phyloP scores from a whole-genome alignment of 2,113 vertebrate species.

The Acanthochromis polyacanthus region DNA sequence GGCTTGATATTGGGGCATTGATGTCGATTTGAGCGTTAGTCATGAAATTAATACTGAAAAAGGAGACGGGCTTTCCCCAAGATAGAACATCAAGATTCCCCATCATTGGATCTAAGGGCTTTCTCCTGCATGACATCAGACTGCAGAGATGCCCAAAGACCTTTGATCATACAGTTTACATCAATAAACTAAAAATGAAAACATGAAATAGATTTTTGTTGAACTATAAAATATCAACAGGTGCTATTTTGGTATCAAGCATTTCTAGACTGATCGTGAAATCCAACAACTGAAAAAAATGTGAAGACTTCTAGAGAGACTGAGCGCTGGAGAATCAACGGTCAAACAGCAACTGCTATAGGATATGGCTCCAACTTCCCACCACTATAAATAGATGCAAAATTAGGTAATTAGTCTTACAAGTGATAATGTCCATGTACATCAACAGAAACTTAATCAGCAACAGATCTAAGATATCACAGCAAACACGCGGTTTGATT shows the following conservation, averaged over 20 bases:
- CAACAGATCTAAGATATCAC: constrained; percentile 11
- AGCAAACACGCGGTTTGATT: constrained; percentile 3
- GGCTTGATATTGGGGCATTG: not conserved
- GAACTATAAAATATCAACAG: not conserved
- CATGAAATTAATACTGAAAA: not conserved
- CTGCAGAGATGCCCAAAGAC: no score
- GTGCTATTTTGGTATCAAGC: no score
- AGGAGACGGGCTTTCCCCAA: not conserved
- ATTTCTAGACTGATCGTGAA: no score
- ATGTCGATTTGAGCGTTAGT: not conserved
- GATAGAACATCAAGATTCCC: no score
- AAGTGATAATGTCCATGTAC: not conserved
- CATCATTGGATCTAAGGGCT: no score
- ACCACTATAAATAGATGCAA: not conserved
- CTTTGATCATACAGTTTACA: no score
- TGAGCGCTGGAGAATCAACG: no score
- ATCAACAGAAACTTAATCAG: constrained; percentile 12
- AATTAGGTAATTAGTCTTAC: not conserved
- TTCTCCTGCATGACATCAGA: not conserved
- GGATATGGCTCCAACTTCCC: not conserved
- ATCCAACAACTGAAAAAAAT: not conserved
- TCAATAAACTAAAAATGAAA: no score
- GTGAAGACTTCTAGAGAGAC: not conserved
- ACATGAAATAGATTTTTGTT: not conserved
- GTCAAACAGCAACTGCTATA: not conserved